Evolutionary conservation across 2,113 vertebrate genomes (phyloP), one percentile per base, ranked within the genome.

Genomic region (Dissostichus mawsoni): DNA sequence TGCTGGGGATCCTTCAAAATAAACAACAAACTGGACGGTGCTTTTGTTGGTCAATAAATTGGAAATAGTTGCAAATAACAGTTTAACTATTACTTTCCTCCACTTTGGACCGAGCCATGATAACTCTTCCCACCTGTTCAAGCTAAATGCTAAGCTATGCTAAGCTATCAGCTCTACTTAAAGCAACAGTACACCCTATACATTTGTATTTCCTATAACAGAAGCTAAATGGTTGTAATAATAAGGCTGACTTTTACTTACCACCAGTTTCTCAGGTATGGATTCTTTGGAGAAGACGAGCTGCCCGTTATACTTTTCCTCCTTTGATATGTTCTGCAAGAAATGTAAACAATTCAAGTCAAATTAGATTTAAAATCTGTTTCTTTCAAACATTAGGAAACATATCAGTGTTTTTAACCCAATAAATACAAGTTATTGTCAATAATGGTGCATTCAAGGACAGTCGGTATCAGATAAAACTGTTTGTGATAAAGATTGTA

Each of bases 281-380:
- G 1, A 5, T 0, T 90, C 64, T 18, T 1, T 80, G 84, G 78
- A 13, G 69, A 93, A 88, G 6, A 92, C 52, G 0, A 69, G 68
- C 1, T 16, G 59, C 10, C 87, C 74, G 16, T 74, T 33, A 1
- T 53, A 90, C 41, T 1, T 44, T 0, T 85, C 69, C 5, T 0
- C 3, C 0, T 0, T 0, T 3, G 70, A 1, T 44, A 91, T 74
- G 0, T 50, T 86, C 91, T 93, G 80, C 17, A 80, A 74, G 78
- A 57, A 29, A 36, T 8, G 67, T 29, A 4, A 29, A 29, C 29
- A 29, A 29, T 29, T 29, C 29, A 29, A 29, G 29, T 29, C 1
- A 8, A 41, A 7, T 41, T 41, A 8, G 36, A 41, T 41, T 41
- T 7, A 4, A 29, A 29, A 29, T 29, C 29, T 29, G 36, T 41